Evolutionary conservation across 2,888 invertebrate genomes (phyloP).

Genomic region (Sipunculus nudus): DNA sequence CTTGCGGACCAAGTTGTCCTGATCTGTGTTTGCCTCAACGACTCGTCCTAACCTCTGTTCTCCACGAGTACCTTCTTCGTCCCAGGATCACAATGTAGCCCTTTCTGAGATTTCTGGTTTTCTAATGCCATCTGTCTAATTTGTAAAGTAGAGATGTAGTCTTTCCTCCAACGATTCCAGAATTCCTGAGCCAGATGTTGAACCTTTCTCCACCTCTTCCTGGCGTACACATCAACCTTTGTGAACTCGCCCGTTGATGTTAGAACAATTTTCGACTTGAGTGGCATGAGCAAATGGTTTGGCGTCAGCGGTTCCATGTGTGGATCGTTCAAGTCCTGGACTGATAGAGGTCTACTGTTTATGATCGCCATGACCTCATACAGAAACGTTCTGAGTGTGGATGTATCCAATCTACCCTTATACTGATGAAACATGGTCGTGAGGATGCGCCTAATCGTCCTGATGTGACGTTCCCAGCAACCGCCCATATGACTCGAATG

Average conservation of each 20-base stretch:
- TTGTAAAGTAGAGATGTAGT: conserved; percentile 1
- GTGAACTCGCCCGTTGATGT: conserved; percentile 17
- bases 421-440: conserved; percentile 3
- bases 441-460: conserved; percentile 18
- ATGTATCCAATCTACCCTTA: conserved; percentile 11
- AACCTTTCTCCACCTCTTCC: conserved; percentile 16
- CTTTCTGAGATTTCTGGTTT: conserved; percentile 30
- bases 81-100: conserved; percentile 28
- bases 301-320: conserved; percentile 12
- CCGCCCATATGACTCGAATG: conserved; percentile 20
- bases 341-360: conserved; percentile 19
- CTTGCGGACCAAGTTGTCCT: conserved; percentile 41
- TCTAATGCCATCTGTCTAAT: conserved; percentile 17
- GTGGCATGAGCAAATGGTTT: conserved; percentile 14
- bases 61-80: conserved; percentile 18
- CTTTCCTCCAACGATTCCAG: conserved; percentile 7
- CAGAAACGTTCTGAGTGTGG: conserved; percentile 29
- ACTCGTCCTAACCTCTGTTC: conserved; percentile 13
- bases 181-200: conserved; percentile 14
- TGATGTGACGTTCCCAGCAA: conserved; percentile 22
- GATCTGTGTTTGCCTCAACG: neutral
- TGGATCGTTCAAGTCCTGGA: conserved; percentile 9
- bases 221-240: conserved; percentile 13
- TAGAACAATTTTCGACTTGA: conserved; percentile 16
- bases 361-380: conserved; percentile 24